Base-by-base conservation (phyloP, 2,113 vertebrate genomes). In the Martes martes region DNA sequence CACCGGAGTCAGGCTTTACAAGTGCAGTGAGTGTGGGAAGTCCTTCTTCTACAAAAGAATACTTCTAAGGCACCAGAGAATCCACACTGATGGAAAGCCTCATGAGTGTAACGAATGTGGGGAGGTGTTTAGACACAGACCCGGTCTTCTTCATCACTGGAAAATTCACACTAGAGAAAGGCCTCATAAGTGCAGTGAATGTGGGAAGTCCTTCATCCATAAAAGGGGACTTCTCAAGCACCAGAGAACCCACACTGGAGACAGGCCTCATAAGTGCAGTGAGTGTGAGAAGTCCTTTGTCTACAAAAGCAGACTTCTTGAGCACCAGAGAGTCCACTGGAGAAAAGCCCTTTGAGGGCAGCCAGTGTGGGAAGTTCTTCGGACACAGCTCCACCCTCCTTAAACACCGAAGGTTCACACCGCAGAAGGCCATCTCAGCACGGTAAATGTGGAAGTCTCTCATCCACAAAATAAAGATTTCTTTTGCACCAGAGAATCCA, bases 211-310 rank as follows among this genome's bases (percentile, higher is more conserved):
- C 63, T 65, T 65, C 63, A 65, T 65, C 31, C 63, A 65, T 16
- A 65, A 65, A 65, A 65, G 31, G 63, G 33, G 63, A 33, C 63
- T 65, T 65, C 28, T 65, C 31, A 13, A 33, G 13, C 63, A 65
- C 63, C 63, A 65, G 63, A 65, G 31, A 31, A 65, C 33, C 63
- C 96, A 98, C 24, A 94, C 95, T 15, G 92, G 87, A 78, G 98
- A 96, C 33, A 59, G 42, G 52, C 71, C 71, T 45, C 59, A 59
- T n/a, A 55, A 89, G 52, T 61, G 52, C 26, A 11, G 4, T 16
- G 52, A 89, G 21, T 76, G 87, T 61, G 71, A 65, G 11, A 95
- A 92, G 69, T 28, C 45, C 71, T 93, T 65, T 19, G 7, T 33
- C 45, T 45, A 33, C 6, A 14, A 93, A 19, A n/a, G 36, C 39